These are phyloP conservation scores for Lampropteryx suffumata DNA, from an alignment of 2,888 invertebrate species.

Conservation along the genomic window DNA sequence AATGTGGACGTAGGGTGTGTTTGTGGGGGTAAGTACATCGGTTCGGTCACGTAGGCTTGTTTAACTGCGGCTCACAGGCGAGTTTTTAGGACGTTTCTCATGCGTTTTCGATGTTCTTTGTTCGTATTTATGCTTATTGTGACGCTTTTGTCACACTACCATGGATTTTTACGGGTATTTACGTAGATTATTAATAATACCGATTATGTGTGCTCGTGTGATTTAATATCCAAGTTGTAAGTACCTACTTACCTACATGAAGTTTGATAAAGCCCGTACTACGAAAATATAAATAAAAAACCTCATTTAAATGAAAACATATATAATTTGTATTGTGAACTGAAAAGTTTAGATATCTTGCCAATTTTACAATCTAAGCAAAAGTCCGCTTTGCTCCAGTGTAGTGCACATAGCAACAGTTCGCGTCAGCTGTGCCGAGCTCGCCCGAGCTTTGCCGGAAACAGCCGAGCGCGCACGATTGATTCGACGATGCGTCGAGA, in stretches of 20 bases:
- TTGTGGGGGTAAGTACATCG: conserved; percentile 68
- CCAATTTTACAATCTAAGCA: background rate
- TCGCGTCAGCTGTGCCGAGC: conserved; percentile 69
- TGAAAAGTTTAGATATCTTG: too few relatives aligned
- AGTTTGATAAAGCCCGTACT: too few relatives aligned
- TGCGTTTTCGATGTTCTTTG: conserved; percentile 50
- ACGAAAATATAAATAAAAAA: too few relatives aligned
- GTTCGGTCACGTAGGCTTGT: conserved; percentile 79
- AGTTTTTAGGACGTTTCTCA: conserved; percentile 57
- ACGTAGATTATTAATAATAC: background rate
- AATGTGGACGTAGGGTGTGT: conserved; percentile 45
- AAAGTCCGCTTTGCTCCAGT: conserved; percentile 51
- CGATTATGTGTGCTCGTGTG: too few relatives aligned
- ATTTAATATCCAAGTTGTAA: too few relatives aligned
- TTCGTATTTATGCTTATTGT: conserved; percentile 31
- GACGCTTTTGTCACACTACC: background rate
- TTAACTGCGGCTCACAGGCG: conserved; percentile 48
- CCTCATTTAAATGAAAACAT: too few relatives aligned
- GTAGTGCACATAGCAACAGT: conserved; percentile 77
- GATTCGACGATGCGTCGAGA: conserved; percentile 55
- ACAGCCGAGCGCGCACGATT: conserved; percentile 54
- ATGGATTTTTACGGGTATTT: background rate
- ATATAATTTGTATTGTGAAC: too few relatives aligned
- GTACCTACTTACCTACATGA: too few relatives aligned
- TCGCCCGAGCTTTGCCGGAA: conserved; percentile 47